Percentiles rank a stretch among this genome's conserved stretches.
Conservation (phyloP, 2,888 invertebrate species). For the Coenonympha arcania region DNA sequence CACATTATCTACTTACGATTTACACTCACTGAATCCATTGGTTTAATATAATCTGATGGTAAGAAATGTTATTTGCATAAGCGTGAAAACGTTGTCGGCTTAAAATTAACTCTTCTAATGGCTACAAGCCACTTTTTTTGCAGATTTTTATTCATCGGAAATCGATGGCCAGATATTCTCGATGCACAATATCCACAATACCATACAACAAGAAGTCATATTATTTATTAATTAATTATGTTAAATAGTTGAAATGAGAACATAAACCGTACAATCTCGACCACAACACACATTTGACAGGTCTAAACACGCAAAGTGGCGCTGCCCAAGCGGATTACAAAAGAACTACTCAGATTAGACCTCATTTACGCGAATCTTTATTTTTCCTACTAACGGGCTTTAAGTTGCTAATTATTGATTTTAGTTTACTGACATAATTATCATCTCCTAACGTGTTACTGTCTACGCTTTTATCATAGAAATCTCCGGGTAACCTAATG, state of each 20-base stretch:
- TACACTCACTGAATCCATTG: background rate
- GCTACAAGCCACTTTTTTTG: background rate
- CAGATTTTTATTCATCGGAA: background rate
- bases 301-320: too few relatives aligned
- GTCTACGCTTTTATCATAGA: too few relatives aligned
- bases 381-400: too few relatives aligned
- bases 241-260: background rate
- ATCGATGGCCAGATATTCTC: background rate
- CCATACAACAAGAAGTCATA: background rate
- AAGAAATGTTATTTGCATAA: background rate
- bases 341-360: background rate
- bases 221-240: background rate
- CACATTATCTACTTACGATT: background rate
- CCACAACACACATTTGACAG: too few relatives aligned
- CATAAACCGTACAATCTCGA: too few relatives aligned
- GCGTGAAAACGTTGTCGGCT: background rate
- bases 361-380: too few relatives aligned
- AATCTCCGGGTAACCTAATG: too few relatives aligned
- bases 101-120: background rate
- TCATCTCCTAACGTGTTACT: too few relatives aligned
- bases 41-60: background rate
- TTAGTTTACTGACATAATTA: too few relatives aligned
- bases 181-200: background rate
- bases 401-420: too few relatives aligned
- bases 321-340: background rate